phyloP scores from a whole-genome alignment of 2,797 vertebrate species.

The Moxostoma hubbsi region DNA sequence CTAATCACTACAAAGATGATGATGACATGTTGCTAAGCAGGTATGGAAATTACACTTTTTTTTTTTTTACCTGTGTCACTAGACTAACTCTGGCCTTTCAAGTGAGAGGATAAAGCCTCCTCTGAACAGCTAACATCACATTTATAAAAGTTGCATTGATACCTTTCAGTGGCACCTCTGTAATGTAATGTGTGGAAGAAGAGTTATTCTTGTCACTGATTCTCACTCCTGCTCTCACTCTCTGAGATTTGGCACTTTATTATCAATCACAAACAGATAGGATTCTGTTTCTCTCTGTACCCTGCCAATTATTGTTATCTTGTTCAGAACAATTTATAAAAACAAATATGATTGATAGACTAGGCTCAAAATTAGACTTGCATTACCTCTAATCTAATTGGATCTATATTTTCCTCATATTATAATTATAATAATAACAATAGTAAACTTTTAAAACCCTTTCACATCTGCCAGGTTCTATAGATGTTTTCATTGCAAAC shows the following conservation, averaged over 20 bases:
- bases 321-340: too few species aligned
- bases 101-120: constrained; percentile 52
- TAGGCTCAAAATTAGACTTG: too few species aligned
- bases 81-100: constrained; percentile 46
- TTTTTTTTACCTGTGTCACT: constrained; percentile 47
- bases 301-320: too few species aligned
- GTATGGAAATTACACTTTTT: constrained; percentile 53
- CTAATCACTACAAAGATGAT: constrained; percentile 37
- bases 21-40: constrained; percentile 23
- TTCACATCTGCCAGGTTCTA: too few species aligned
- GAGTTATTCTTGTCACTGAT: constrained; percentile 53
- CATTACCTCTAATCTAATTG: too few species aligned
- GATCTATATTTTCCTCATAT: too few species aligned
- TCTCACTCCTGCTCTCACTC: constrained; percentile 49
- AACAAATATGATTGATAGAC: too few species aligned
- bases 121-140: constrained; percentile 53
- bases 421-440: too few species aligned
- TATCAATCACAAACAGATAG: constrained; percentile 53
- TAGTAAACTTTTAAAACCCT: too few species aligned
- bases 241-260: constrained; percentile 60
- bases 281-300: constrained; percentile 32
- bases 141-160: constrained; percentile 60
- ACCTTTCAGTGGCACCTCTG: constrained; percentile 52
- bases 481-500: too few species aligned
- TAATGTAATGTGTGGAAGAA: constrained; percentile 45